Evolutionary conservation across 2,888 invertebrate species (phyloP).

Genomic region (Neria commutata): DNA sequence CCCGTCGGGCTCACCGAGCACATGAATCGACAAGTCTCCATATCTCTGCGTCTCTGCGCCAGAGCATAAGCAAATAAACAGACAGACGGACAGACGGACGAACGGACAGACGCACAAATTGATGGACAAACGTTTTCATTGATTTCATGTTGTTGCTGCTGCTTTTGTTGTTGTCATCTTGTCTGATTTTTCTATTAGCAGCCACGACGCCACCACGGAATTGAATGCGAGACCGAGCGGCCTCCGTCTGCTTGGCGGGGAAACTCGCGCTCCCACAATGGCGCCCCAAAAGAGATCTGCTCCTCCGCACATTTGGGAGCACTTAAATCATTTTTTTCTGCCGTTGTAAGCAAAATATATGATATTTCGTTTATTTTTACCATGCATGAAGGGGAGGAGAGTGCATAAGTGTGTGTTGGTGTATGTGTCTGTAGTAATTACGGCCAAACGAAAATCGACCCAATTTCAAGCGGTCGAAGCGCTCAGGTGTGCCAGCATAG

Average conservation of each 20-base stretch:
- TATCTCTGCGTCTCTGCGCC: too few relatives aligned
- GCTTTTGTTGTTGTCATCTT: background rate
- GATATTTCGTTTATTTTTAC: too few relatives aligned
- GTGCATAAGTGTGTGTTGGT: too few relatives aligned
- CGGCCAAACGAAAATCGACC: too few relatives aligned
- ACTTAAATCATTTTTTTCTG: background rate
- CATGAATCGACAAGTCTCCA: too few relatives aligned
- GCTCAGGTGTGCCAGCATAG: too few relatives aligned
- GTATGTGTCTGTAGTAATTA: too few relatives aligned
- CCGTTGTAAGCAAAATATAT: background rate
- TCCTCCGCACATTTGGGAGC: too few relatives aligned
- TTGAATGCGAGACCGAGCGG: background rate
- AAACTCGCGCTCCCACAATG: background rate
- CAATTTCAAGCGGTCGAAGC: too few relatives aligned
- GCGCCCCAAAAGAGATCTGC: background rate
- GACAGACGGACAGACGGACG: background rate
- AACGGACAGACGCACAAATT: slow-evolving; percentile 6
- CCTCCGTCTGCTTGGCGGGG: background rate
- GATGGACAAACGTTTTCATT: slow-evolving; percentile 1
- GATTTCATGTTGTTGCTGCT: background rate
- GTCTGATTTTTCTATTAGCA: slow-evolving; percentile 1
- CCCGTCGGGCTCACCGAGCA: too few relatives aligned
- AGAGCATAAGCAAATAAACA: background rate
- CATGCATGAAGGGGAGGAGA: too few relatives aligned
- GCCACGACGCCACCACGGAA: too few relatives aligned